phyloP scores from a whole-genome alignment of 1,140 invertebrate species.

The Drosophila takahashii region DNA sequence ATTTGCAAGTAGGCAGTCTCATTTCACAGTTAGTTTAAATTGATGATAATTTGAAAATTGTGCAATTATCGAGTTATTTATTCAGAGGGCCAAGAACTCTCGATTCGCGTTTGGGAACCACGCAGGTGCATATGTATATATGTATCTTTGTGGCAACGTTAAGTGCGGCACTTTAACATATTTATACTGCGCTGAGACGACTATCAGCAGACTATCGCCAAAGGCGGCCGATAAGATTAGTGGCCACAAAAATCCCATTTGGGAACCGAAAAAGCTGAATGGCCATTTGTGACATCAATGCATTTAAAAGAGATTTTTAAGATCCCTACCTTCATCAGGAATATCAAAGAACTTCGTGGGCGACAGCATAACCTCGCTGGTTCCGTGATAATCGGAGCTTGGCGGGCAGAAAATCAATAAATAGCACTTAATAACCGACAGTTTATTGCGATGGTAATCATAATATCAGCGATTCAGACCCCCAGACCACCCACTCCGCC shows the following conservation, averaged over 20 bases:
- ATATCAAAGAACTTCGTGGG: too few species aligned
- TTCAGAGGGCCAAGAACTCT: not conserved
- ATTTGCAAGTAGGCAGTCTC: too few species aligned
- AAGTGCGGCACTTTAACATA: conserved; percentile 29
- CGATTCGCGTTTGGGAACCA: conserved; percentile 8
- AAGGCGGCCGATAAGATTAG: conserved; percentile 44
- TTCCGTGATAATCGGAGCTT: conserved; percentile 9
- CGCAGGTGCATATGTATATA: conserved; percentile 7
- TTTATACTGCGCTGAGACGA: conserved; percentile 1
- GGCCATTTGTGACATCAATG: conserved; percentile 9
- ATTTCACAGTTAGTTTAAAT: not conserved
- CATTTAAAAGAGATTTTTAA: too few species aligned
- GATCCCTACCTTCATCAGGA: not conserved
- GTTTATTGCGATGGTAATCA: conserved; percentile 46
- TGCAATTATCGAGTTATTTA: not conserved
- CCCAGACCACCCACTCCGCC: not conserved
- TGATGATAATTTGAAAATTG: not conserved
- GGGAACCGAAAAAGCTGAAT: not conserved
- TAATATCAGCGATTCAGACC: conserved; percentile 29
- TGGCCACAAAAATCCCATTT: conserved; percentile 9
- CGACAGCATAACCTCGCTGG: not conserved
- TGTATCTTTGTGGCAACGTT: not conserved
- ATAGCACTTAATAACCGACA: conserved; percentile 38
- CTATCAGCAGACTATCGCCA: conserved; percentile 40
- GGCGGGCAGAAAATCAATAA: conserved; percentile 46